These are phyloP conservation scores for Tanypteryx hageni DNA, from an alignment of 2,888 invertebrate genomes.

Conservation along the genomic window DNA sequence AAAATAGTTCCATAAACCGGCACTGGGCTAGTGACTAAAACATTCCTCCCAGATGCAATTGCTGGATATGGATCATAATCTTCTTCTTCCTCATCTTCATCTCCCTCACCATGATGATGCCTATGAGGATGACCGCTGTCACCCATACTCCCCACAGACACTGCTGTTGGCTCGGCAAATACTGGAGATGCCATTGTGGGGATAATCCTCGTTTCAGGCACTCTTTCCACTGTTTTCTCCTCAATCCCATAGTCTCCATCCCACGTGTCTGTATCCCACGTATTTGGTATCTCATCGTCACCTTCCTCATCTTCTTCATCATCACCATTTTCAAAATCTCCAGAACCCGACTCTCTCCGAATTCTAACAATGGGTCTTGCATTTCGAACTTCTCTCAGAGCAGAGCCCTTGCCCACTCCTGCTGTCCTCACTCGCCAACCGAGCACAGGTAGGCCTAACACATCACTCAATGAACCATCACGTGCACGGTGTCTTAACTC, in stretches of 20 bases:
- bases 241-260: constrained; percentile 64
- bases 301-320: constrained; percentile 71
- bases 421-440: constrained; percentile 80
- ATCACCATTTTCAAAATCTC: constrained; percentile 72
- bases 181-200: constrained; percentile 73
- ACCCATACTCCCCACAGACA: constrained; percentile 65
- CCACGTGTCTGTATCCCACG: background rate
- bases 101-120: constrained; percentile 75
- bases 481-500: constrained; percentile 83
- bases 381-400: background rate
- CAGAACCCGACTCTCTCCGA: constrained; percentile 62
- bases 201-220: constrained; percentile 72
- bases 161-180: constrained; percentile 69
- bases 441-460: constrained; percentile 82
- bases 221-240: constrained; percentile 69
- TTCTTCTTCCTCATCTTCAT: constrained; percentile 70
- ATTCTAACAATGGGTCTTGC: background rate
- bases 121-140: constrained; percentile 73
- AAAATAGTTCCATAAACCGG: constrained; percentile 66
- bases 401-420: constrained; percentile 1
- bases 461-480: constrained; percentile 84
- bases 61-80: constrained; percentile 70
- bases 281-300: constrained; percentile 67
- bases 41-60: constrained; percentile 67
- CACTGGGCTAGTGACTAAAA: constrained; percentile 67